A percentile compares a stretch with the other conserved stretches of the same genome.
Evolutionary conservation across 2,888 invertebrate species (phyloP).

Genomic region (Dioctria linearis): DNA sequence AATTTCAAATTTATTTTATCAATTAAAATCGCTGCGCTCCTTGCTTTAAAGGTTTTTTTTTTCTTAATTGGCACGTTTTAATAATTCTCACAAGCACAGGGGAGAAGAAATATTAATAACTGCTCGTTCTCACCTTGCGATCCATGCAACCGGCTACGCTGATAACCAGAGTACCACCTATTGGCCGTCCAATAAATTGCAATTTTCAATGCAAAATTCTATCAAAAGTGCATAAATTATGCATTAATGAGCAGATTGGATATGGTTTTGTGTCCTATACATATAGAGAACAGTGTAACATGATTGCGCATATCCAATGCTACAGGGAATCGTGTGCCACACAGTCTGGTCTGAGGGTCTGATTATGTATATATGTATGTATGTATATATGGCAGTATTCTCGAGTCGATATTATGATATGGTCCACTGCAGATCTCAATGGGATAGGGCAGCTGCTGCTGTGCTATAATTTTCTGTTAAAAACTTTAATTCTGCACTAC

Average conservation of each 20-base stretch:
- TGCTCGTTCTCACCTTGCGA: conserved; percentile 33
- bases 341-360: neutral
- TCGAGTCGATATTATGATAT: conserved; percentile 23
- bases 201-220: conserved; percentile 51
- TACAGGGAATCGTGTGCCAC: conserved; percentile 5
- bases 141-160: neutral
- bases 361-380: neutral
- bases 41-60: conserved; percentile 19
- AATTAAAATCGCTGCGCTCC: conserved; percentile 48
- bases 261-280: conserved; percentile 36
- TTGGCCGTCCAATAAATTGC: conserved; percentile 49
- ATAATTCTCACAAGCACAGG: conserved; percentile 11
- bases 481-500: neutral
- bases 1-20: conserved; percentile 52
- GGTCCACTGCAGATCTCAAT: conserved; percentile 1
- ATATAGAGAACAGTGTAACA: neutral
- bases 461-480: neutral
- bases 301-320: too few relatives aligned
- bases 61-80: conserved; percentile 52
- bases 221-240: conserved; percentile 55
- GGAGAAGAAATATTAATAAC: conserved; percentile 49
- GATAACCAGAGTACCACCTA: conserved; percentile 10
- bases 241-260: conserved; percentile 55
- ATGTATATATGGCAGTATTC: conserved; percentile 24
- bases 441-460: neutral